These are phyloP conservation scores for Zoanthus sociatus DNA, from an alignment of 92 coral and sea anemone genomes.

Conservation along the genomic window DNA sequence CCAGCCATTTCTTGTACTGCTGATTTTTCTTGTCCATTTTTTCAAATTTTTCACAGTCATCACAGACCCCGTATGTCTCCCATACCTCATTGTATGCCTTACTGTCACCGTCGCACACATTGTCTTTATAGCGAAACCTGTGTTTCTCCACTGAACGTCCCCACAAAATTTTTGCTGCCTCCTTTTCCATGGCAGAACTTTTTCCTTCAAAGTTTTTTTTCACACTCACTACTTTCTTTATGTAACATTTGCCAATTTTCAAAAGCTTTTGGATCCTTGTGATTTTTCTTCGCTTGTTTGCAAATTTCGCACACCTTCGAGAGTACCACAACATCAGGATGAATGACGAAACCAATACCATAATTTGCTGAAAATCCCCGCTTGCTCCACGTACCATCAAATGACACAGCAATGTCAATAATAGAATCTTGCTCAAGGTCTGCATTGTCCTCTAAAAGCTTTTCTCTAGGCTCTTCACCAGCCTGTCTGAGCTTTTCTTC, in stretches of 20 bases:
- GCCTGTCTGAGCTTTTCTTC: conserved; percentile 26
- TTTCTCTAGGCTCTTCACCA: conserved; percentile 5
- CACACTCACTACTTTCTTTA: conserved; percentile 16
- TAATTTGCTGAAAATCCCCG: conserved; percentile 32
- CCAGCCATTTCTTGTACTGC: conserved; percentile 45
- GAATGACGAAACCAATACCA: conserved; percentile 24
- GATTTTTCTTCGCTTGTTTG: conserved; percentile 4
- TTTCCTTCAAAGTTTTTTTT: conserved; percentile 34
- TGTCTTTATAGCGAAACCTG: conserved; percentile 18
- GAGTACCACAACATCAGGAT: conserved; percentile 29
- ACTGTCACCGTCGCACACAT: conserved; percentile 52
- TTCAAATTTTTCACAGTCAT: conserved; percentile 43
- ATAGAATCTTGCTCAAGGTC: conserved; percentile 3
- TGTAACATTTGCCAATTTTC: conserved; percentile 26
- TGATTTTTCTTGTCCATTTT: conserved; percentile 42
- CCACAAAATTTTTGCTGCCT: conserved; percentile 44
- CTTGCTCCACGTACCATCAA: conserved; percentile 26
- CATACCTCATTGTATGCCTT: conserved; percentile 46
- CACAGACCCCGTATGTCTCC: conserved; percentile 43
- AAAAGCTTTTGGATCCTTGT: conserved; percentile 22
- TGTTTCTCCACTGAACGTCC: conserved; percentile 28
- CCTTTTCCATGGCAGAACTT: conserved; percentile 39
- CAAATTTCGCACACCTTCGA: conserved; percentile 12
- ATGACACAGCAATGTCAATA: conserved; percentile 21
- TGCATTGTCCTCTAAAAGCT: conserved; percentile 19